Percentiles rank a stretch among this genome's conserved stretches.
Evolutionary conservation across 2,888 invertebrate species (phyloP).

Genomic region (Megastigmus dorsalis): DNA sequence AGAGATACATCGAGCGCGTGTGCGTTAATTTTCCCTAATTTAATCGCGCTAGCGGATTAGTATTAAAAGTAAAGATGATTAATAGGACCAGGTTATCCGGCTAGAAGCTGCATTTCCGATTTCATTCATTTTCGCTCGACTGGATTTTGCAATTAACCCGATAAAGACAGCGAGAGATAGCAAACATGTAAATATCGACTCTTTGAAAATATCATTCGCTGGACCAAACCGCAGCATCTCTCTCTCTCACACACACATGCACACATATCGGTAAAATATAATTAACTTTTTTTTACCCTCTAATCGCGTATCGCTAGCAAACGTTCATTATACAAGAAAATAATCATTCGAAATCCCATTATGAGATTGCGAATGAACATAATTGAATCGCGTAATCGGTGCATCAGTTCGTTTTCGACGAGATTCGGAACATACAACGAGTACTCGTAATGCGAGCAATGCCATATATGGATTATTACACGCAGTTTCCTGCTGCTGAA

Average conservation of each 20-base stretch:
- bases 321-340: neutral
- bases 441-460: no score
- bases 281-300: conserved; percentile 13
- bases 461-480: no score
- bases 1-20: no score
- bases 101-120: conserved; percentile 6
- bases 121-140: conserved; percentile 20
- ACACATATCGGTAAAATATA: neutral
- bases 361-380: conserved; percentile 28
- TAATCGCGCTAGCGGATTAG: no score
- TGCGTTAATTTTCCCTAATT: no score
- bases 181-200: conserved; percentile 30
- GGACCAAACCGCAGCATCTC: no score
- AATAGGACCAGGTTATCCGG: neutral
- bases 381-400: conserved; percentile 24
- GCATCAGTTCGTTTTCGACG: neutral
- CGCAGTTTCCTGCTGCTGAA: no score
- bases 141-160: conserved; percentile 32
- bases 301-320: conserved; percentile 1
- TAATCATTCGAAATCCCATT: conserved; percentile 35
- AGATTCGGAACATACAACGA: no score
- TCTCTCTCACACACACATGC: no score
- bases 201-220: conserved; percentile 9
- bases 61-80: no score
- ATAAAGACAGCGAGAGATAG: neutral